Evolutionary conservation across 1,140 invertebrate species (phyloP), one percentile per base, ranked within the genome.

Genomic region (Thaumetopoea pityocampa): DNA sequence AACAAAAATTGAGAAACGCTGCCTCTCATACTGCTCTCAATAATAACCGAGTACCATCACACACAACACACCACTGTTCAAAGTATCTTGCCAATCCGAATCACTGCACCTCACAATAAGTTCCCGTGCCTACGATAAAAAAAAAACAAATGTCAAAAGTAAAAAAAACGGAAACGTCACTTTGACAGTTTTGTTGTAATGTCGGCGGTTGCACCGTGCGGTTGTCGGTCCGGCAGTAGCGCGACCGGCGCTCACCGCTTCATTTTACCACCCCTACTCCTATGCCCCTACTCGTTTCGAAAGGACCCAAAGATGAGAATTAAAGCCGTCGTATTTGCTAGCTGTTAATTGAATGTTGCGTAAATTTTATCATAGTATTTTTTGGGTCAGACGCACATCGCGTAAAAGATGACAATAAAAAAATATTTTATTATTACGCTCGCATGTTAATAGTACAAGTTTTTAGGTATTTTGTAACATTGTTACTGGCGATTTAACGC

Each of bases 181-280:
- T 12, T 40, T 63, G 27, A 46, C 38, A 55, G 53, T 61, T 53
- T 47, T 50, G 50, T 37, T 45, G 54, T 41, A 60, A 36, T 56
- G 50, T 41, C 24, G 37, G 27, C 27, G 63, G 57, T 54, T 50
- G 53, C 62, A 43, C 67, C 57, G 71, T 54, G 33, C 61, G 59
- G 52, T 60, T 56, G 71, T 48, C 48, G 49, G 40, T 41, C 42
- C 58, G 64, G 52, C 56, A 77, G 54, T 83, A 77, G 50, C 61
- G 55, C 50, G 51, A 28, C 49, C 60, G 53, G 57, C 65, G 56
- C 54, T 40, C 51, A 60, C 29, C 65, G 52, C 62, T 58, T 50
- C 54, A 72, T 83, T 83, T 83, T 80, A 83, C 79, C 69, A 69
- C 69, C 72, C 76, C 78, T 80, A 71, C 76, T 80, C 72, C 59